These are phyloP conservation scores for Rhodophaea formosa DNA, from an alignment of 2,888 invertebrate species.

Conservation along the genomic window DNA sequence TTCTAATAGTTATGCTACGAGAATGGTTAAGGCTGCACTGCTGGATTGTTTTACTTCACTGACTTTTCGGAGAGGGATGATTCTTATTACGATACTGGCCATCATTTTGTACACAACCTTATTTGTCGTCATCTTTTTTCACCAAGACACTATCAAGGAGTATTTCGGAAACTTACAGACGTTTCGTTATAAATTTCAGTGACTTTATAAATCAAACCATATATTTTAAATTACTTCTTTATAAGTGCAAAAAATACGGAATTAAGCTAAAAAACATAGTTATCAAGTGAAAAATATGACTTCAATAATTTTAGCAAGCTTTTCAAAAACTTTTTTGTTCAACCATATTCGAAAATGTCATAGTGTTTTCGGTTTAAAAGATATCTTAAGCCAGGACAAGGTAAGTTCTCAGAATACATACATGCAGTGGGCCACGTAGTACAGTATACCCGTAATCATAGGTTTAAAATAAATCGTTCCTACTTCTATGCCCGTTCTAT, in stretches of 20 bases:
- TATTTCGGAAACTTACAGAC: neutral
- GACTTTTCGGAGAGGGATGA: neutral
- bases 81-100: neutral
- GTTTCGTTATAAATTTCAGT: neutral
- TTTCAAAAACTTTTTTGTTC: conserved; percentile 22
- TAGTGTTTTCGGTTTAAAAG: conserved; percentile 61
- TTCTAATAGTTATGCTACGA: too few species aligned
- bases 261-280: neutral
- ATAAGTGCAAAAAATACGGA: neutral
- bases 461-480: too few species aligned
- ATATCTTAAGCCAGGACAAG: conserved; percentile 58
- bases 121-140: neutral
- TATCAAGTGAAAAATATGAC: neutral
- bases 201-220: neutral
- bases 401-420: conserved; percentile 32
- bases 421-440: too few species aligned
- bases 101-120: neutral
- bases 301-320: conserved; percentile 11
- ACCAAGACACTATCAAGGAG: neutral
- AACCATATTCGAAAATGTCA: conserved; percentile 46
- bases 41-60: neutral
- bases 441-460: too few species aligned
- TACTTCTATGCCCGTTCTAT: too few species aligned
- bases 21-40: neutral
- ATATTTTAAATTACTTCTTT: neutral